Conservation (phyloP, 23 tunicate genomes). For the Styela clava region DNA sequence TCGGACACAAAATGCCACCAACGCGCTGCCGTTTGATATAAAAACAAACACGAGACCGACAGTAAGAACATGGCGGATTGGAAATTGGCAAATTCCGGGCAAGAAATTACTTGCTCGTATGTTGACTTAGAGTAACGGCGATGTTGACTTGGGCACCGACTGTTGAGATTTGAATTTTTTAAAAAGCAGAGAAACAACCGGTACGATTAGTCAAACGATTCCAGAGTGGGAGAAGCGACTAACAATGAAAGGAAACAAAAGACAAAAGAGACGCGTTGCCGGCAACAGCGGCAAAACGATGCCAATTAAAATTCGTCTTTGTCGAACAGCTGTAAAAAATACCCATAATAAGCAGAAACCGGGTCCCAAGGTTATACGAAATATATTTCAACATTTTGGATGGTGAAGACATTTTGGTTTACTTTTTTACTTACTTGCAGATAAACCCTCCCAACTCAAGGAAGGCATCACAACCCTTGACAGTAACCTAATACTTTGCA, state of each 20-base stretch:
- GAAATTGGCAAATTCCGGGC: neutral
- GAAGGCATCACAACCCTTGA: too few species aligned
- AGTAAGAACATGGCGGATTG: neutral
- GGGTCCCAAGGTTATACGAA: too few species aligned
- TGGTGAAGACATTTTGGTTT: too few species aligned
- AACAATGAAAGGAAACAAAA: conserved; percentile 6
- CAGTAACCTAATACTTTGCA: neutral
- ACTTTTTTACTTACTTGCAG: too few species aligned
- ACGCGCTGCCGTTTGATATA: neutral
- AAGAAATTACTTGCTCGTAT: conserved; percentile 48
- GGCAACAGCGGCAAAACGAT: neutral
- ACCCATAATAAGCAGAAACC: neutral
- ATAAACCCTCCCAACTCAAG: too few species aligned
- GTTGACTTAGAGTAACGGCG: conserved; percentile 48
- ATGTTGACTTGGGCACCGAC: conserved; percentile 54
- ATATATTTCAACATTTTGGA: too few species aligned
- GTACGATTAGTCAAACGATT: conserved; percentile 6
- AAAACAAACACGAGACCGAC: neutral
- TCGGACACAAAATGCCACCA: neutral
- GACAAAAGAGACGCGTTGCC: neutral
- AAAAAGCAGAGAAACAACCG: conserved; percentile 47
- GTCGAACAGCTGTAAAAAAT: neutral
- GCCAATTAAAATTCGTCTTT: conserved; percentile 1
- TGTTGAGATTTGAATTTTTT: conserved; percentile 70
- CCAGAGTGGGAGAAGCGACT: conserved; percentile 9